These are phyloP conservation scores for Otocyon megalotis DNA, from an alignment of 2,113 vertebrate genomes.

Conservation along the genomic window DNA sequence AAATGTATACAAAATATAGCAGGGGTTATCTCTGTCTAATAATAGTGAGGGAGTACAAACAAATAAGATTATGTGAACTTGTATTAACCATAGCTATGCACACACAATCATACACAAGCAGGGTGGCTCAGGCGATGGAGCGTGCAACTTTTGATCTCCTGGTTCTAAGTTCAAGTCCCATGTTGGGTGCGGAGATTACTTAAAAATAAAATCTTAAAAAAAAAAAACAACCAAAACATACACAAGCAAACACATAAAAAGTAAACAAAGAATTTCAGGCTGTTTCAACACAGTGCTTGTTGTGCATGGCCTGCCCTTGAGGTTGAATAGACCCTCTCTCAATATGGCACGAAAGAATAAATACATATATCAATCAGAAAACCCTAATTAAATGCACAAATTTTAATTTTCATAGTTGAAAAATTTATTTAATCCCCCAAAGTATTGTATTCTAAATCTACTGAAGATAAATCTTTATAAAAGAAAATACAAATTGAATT, in stretches of 20 bases:
- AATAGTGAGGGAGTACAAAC: constrained; percentile 8
- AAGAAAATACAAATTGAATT: constrained; percentile 53
- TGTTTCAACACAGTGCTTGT: neutral
- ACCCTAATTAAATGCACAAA: neutral
- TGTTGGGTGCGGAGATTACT: neutral
- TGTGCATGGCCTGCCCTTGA: no score
- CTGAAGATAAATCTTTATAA: neutral
- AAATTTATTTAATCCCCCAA: neutral
- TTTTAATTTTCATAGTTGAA: constrained; percentile 62
- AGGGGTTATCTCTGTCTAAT: neutral
- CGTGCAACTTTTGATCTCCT: neutral
- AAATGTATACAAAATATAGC: constrained; percentile 28
- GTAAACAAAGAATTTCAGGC: neutral
- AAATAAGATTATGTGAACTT: neutral
- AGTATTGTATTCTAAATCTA: constrained; percentile 40
- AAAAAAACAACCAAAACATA: neutral
- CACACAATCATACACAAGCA: neutral
- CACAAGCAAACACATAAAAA: neutral
- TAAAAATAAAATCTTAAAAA: neutral
- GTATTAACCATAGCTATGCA: neutral
- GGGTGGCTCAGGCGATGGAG: neutral
- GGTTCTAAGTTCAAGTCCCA: neutral
- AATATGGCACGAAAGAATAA: neutral
- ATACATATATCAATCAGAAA: neutral
- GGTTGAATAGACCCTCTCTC: neutral